These are phyloP conservation scores for Balaeniceps rex DNA, from an alignment of 2,113 vertebrate species.

Conservation along the genomic window DNA sequence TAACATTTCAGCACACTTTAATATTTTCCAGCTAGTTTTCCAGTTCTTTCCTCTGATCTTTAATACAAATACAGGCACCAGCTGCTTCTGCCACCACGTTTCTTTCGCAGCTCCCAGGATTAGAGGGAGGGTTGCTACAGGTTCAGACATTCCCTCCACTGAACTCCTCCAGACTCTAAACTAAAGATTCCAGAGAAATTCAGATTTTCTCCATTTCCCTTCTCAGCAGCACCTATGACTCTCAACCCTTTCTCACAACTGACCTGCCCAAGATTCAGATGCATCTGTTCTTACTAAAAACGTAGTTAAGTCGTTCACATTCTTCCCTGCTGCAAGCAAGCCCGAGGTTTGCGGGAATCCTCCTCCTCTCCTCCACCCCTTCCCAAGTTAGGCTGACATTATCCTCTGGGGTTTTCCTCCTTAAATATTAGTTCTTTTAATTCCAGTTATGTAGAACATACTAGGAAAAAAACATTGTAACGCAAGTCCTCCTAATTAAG, in stretches of 20 bases:
- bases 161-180: not conserved
- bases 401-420: not conserved
- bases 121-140: not conserved
- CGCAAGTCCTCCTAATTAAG: not conserved
- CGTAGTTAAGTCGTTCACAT: accelerated
- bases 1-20: not conserved
- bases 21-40: not conserved
- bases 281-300: not conserved
- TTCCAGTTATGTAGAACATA: not conserved
- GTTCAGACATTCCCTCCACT: not conserved
- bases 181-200: not conserved
- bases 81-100: not conserved
- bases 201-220: not conserved
- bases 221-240: not conserved
- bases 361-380: not conserved
- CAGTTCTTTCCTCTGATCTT: not conserved
- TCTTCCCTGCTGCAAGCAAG: not conserved
- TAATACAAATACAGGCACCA: not conserved
- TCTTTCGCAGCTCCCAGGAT: not conserved
- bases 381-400: not conserved
- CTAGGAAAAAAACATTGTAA: not conserved
- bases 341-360: not conserved
- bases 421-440: not conserved
- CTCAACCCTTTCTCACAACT: not conserved
- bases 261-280: not conserved